phyloP scores from a whole-genome alignment of 2,113 vertebrate species.

The Rhinolophus ferrumequinum region DNA sequence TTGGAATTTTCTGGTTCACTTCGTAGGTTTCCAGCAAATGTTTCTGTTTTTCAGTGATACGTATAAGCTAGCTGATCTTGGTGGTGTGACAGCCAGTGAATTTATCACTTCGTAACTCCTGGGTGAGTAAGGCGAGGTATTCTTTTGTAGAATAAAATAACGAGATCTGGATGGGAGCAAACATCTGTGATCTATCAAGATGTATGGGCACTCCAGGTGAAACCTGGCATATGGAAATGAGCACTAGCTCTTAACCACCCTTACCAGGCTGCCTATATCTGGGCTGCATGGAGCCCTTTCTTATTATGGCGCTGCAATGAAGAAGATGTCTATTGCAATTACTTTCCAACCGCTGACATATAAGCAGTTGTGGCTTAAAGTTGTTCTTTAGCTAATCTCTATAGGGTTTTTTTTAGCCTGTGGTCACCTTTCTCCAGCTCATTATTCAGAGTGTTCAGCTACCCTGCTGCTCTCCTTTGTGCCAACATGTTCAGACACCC shows the following conservation, averaged over 20 bases:
- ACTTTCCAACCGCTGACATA: not conserved
- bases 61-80: not conserved
- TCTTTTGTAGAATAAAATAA: slow-evolving; percentile 57
- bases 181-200: slow-evolving; percentile 28
- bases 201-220: not conserved
- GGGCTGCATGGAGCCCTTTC: not conserved
- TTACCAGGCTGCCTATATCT: not conserved
- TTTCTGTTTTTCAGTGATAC: slow-evolving; percentile 59
- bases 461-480: not conserved
- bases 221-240: not conserved
- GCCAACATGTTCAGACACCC: not conserved
- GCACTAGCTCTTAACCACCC: not conserved
- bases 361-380: not conserved
- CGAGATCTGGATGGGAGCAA: not conserved
- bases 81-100: slow-evolving; percentile 1
- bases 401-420: not conserved
- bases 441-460: not conserved
- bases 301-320: not conserved
- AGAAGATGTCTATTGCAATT: not conserved
- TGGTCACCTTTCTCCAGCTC: not conserved
- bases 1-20: slow-evolving; percentile 58
- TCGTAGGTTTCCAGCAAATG: slow-evolving; percentile 35
- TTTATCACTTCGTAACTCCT: slow-evolving; percentile 26
- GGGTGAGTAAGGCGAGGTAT: not conserved
- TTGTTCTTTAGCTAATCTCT: slow-evolving; percentile 24